A percentile compares a stretch with the other conserved stretches of the same genome.
phyloP scores from a whole-genome alignment of 2,888 invertebrate species.

The Drosophila macrospina region DNA sequence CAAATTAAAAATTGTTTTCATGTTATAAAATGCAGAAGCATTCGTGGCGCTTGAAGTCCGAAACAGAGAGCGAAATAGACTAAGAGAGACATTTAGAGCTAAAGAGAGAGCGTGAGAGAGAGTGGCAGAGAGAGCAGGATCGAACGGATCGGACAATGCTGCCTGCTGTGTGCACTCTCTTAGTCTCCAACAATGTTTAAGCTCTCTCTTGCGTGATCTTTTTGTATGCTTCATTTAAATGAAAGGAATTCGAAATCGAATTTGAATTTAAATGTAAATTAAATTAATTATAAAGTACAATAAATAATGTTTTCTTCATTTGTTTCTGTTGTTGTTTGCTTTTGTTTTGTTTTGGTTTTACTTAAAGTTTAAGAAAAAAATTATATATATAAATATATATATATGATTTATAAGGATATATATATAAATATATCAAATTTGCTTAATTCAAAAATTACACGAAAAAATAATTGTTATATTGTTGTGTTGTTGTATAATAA shows the following conservation, averaged over 20 bases:
- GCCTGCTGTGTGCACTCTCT: constrained; percentile 2
- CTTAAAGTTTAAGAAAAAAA: constrained; percentile 59
- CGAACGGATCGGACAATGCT: too few species aligned
- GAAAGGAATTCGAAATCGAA: constrained; percentile 39
- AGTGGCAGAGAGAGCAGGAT: not conserved
- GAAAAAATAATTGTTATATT: constrained; percentile 60
- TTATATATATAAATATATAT: constrained; percentile 47
- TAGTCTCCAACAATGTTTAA: constrained; percentile 29
- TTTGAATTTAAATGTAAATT: constrained; percentile 43
- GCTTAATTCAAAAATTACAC: constrained; percentile 67
- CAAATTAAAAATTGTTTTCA: constrained; percentile 22
- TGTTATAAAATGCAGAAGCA: constrained; percentile 17
- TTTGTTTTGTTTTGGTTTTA: constrained; percentile 33
- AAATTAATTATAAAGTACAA: constrained; percentile 77
- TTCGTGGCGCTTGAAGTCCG: constrained; percentile 9
- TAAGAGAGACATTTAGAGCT: not conserved
- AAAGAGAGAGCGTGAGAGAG: not conserved
- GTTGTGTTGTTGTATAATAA: constrained; percentile 40
- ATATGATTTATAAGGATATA: constrained; percentile 39
- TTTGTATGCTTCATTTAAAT: constrained; percentile 47
- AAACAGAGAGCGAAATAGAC: constrained; percentile 7
- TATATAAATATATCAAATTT: constrained; percentile 47
- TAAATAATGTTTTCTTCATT: constrained; percentile 65
- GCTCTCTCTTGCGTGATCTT: constrained; percentile 39
- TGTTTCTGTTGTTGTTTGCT: constrained; percentile 46